Conservation (phyloP, 2,113 vertebrate species). For the Halcyon malimbica region DNA sequence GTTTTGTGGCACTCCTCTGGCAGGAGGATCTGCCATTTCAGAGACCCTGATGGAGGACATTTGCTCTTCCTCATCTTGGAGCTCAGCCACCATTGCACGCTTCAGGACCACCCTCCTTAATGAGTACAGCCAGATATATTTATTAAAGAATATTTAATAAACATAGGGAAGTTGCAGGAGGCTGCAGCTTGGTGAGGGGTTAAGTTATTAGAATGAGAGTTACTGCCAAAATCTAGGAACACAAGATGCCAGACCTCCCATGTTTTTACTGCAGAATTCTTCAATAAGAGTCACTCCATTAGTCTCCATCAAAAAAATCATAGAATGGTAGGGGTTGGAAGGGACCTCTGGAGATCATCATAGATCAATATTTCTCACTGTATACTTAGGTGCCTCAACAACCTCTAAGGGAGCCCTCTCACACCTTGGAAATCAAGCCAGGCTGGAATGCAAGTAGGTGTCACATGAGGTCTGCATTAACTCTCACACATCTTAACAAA, state of each 20-base stretch:
- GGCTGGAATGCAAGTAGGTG: background rate
- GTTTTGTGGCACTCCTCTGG: background rate
- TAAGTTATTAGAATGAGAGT: background rate
- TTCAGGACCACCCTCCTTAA: background rate
- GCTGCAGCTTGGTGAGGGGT: background rate
- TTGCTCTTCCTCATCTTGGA: background rate
- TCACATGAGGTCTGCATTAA: slow-evolving; percentile 23
- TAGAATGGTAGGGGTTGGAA: no score
- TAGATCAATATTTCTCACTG: background rate
- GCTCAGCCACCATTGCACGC: background rate
- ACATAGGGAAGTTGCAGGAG: background rate
- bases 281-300: background rate
- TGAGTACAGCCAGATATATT: background rate
- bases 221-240: background rate
- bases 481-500: slow-evolving; percentile 2
- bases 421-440: background rate
- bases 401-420: background rate
- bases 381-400: background rate
- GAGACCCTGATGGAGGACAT: background rate
- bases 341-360: no score
- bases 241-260: slow-evolving; percentile 19
- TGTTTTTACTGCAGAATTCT: slow-evolving; percentile 18
- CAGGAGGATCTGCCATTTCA: background rate
- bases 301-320: background rate
- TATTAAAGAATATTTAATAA: background rate